Conservation (phyloP, 2,888 invertebrate species). For the Drosophila imparisetae region DNA sequence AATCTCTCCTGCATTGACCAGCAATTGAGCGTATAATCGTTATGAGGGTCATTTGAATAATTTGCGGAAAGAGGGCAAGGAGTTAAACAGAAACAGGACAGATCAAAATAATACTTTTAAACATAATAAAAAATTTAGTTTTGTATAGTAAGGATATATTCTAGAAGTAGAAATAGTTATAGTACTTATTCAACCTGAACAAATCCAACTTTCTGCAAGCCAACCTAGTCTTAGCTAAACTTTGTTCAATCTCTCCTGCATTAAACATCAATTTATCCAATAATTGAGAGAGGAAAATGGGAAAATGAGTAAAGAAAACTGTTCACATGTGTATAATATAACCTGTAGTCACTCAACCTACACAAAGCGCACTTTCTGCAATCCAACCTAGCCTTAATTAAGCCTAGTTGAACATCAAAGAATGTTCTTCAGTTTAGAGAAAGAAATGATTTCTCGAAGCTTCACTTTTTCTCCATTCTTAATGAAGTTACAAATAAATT, state of each 20-base stretch:
- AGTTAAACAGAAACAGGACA: neutral
- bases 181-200: neutral
- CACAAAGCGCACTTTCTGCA: neutral
- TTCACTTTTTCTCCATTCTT: neutral
- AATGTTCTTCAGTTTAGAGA: neutral
- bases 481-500: slow-evolving; percentile 22
- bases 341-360: neutral
- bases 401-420: neutral
- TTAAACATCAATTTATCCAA: neutral
- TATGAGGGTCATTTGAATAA: slow-evolving; percentile 77
- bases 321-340: neutral
- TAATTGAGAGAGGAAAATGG: neutral
- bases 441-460: neutral
- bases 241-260: neutral
- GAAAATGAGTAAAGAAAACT: too few relatives aligned
- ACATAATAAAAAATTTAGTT: rapidly evolving
- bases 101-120: neutral
- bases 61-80: slow-evolving; percentile 1
- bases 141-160: neutral
- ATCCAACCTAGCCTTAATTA: neutral
- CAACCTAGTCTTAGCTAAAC: neutral
- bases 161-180: rapidly evolving
- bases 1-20: slow-evolving; percentile 49
- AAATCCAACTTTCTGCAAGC: neutral
- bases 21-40: slow-evolving; percentile 72